Evolutionary conservation across 2,797 vertebrate genomes (phyloP), one percentile per base, ranked within the genome.

Genomic region (Eleutherodactylus coqui): DNA sequence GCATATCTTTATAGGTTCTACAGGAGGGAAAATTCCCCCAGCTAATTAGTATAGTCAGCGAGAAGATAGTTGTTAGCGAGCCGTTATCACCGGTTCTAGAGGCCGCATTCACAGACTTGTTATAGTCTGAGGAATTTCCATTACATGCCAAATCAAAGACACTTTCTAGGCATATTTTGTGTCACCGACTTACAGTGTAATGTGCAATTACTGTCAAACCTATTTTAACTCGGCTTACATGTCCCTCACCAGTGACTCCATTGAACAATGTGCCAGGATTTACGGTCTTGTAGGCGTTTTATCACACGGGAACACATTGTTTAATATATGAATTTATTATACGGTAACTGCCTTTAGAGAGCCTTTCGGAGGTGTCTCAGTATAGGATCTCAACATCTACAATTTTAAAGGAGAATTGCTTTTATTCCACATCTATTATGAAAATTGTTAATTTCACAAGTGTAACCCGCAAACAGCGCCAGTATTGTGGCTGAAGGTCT

Each of bases 131-230:
- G 79, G 77, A 73, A 76, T 75, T 64, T 80, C 78, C 78, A 73
- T 86, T 75, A 62, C 41, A 67, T 27, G 45, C 55, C 32, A 76
- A 82, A 76, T 82, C 70, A 75, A 64, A 86, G 85, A 75, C 16
- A 78, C 53, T 60, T 81, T 81, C 69, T 36, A 75, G 78, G 55
- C 78, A 82, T 38, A 82, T 86, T 81, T 43, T 53, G 84, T 75
- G 78, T 81, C 55, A 82, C 38, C 0, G 27, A 5, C 49, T 36
- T 45, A 53, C 60, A 73, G 64, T 5, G 60, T 1, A 49, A 60
- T 51, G 27, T 82, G 55, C 79, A 82, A 86, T 85, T 80, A 80
- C 84, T 75, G 67, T 80, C 38, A 60, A 81, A 75, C 53, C 53
- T 51, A 78, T 60, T 86, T 75, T 47, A 79, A 64, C 69, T 75